phyloP scores from a whole-genome alignment of 2,888 invertebrate genomes.

The Amaurobius ferox region DNA sequence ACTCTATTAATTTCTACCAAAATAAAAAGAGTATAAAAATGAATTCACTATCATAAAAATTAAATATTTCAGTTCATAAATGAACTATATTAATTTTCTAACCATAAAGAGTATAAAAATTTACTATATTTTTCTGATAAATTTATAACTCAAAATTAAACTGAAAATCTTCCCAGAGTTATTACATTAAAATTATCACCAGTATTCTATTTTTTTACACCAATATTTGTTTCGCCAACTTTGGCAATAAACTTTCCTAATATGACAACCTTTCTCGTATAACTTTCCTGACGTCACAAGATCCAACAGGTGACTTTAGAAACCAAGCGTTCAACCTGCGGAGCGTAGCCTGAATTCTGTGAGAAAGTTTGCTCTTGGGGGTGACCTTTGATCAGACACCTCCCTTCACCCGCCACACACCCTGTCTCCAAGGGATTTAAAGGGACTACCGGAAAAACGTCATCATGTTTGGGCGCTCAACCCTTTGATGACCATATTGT shows the following conservation, averaged over 20 bases:
- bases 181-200: too few species aligned
- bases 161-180: too few species aligned
- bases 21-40: too few species aligned
- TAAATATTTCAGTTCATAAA: too few species aligned
- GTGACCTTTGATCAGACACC: conserved; percentile 68
- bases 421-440: conserved; percentile 16
- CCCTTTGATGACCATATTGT: conserved; percentile 27
- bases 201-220: too few species aligned
- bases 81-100: too few species aligned
- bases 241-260: not conserved
- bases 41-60: too few species aligned
- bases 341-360: conserved; percentile 63
- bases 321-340: conserved; percentile 18
- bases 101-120: too few species aligned
- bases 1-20: too few species aligned
- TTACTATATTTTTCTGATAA: too few species aligned
- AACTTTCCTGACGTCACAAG: conserved; percentile 47
- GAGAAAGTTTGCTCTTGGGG: conserved; percentile 67
- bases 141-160: too few species aligned
- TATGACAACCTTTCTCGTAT: not conserved
- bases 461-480: conserved; percentile 48
- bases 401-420: conserved; percentile 23
- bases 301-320: conserved; percentile 57
- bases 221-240: too few species aligned
- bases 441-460: conserved; percentile 63